Conservation (phyloP, 2,888 invertebrate species). For the Drosophila kuntzei region DNA sequence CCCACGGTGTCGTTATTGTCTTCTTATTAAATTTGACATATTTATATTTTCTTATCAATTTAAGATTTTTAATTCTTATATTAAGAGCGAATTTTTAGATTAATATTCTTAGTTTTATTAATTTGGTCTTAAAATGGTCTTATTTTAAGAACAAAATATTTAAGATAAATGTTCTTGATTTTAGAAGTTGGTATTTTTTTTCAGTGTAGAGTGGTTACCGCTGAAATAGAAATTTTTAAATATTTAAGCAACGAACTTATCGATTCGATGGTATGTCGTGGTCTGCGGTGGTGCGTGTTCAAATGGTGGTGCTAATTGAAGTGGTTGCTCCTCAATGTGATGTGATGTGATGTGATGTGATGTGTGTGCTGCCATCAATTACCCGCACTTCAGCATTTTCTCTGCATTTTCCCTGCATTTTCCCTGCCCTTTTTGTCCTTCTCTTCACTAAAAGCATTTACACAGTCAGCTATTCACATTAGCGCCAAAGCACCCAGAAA, state of each 20-base stretch:
- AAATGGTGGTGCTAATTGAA: slow-evolving; percentile 73
- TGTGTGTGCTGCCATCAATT: slow-evolving; percentile 66
- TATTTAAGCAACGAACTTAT: slow-evolving; percentile 70
- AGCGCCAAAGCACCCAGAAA: slow-evolving; percentile 48
- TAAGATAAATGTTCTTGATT: no score
- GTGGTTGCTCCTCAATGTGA: slow-evolving; percentile 51
- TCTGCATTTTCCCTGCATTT: slow-evolving; percentile 14
- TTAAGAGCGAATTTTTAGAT: no score
- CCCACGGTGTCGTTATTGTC: no score
- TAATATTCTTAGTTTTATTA: no score
- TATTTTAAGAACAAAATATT: no score
- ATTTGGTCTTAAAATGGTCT: no score
- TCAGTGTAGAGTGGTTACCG: no score
- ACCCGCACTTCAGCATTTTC: slow-evolving; percentile 56
- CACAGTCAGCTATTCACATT: slow-evolving; percentile 63
- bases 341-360: no score
- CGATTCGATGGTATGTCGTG: slow-evolving; percentile 51
- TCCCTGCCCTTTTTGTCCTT: background rate
- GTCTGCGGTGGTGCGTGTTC: slow-evolving; percentile 34
- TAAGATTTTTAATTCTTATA: no score
- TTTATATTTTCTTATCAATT: no score
- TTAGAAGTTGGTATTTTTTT: no score
- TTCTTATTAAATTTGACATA: no score
- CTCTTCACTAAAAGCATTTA: slow-evolving; percentile 65
- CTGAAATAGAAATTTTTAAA: slow-evolving; percentile 54